Evolutionary conservation across 2,888 invertebrate genomes (phyloP).

Genomic region (Drosophila pseudotakahashii): DNA sequence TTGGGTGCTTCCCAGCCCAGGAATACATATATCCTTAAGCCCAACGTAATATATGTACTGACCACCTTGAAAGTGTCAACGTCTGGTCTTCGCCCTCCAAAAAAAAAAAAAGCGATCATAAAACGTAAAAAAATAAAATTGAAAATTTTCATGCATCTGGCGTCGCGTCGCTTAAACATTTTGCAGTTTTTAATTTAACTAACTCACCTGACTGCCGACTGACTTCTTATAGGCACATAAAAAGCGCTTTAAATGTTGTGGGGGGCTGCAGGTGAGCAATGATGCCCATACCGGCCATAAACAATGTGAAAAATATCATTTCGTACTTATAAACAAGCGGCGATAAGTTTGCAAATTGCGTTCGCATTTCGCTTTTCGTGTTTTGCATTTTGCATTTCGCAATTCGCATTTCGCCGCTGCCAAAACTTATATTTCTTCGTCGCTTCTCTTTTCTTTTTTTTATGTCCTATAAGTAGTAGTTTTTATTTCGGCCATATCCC

Average conservation of each 20-base stretch:
- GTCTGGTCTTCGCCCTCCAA: slow-evolving; percentile 45
- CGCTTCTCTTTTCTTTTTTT: slow-evolving; percentile 9
- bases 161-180: slow-evolving; percentile 64
- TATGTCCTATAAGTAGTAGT: not conserved
- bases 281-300: slow-evolving; percentile 59
- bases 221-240: slow-evolving; percentile 57
- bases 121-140: slow-evolving; percentile 47
- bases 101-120: slow-evolving; percentile 23
- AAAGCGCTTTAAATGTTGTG: slow-evolving; percentile 63
- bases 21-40: not conserved
- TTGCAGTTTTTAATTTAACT: slow-evolving; percentile 40
- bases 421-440: slow-evolving; percentile 11
- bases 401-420: slow-evolving; percentile 41
- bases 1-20: not conserved
- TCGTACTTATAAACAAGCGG: slow-evolving; percentile 62
- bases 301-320: slow-evolving; percentile 67
- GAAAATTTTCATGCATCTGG: slow-evolving; percentile 62
- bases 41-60: not conserved
- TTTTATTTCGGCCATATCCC: slow-evolving; percentile 23
- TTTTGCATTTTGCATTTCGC: slow-evolving; percentile 19
- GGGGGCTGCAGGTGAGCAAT: slow-evolving; percentile 20
- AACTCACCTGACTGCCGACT: slow-evolving; percentile 20
- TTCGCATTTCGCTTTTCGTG: slow-evolving; percentile 37
- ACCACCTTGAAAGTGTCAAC: slow-evolving; percentile 36
- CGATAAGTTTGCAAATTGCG: slow-evolving; percentile 66